phyloP scores from a whole-genome alignment of 2,888 invertebrate genomes.

The Enoplolaimus lenunculus region DNA sequence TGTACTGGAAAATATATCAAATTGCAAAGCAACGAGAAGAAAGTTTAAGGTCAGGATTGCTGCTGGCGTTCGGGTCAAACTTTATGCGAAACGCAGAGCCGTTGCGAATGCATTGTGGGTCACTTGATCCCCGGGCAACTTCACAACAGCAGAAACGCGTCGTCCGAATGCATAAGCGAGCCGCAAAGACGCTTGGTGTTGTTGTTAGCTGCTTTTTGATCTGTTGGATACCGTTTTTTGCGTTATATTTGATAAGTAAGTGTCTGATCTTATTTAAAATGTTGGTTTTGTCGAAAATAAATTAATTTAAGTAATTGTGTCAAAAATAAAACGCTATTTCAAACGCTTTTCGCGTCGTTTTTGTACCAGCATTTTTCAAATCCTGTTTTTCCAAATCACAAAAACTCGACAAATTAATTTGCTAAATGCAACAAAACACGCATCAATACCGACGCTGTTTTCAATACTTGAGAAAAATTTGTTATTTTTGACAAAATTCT shows the following conservation, averaged over 20 bases:
- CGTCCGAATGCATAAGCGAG: conserved; percentile 45
- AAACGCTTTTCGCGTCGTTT: no score
- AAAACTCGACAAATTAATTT: no score
- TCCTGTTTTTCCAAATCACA: no score
- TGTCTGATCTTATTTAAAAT: conserved; percentile 29
- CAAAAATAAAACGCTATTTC: no score
- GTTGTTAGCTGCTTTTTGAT: conserved; percentile 51
- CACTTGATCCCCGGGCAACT: no score
- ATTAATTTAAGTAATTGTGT: no score
- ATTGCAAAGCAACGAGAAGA: conserved; percentile 12
- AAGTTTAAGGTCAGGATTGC: background rate
- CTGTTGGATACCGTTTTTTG: conserved; percentile 52
- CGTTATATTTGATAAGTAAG: conserved; percentile 49
- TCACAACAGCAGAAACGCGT: conserved; percentile 40
- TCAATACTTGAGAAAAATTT: no score
- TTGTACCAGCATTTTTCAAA: no score
- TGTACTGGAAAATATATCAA: conserved; percentile 15
- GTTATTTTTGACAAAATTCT: no score
- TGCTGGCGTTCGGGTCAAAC: conserved; percentile 4
- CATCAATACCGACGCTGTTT: no score
- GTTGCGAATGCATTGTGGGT: conserved; percentile 7
- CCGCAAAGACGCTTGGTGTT: conserved; percentile 50
- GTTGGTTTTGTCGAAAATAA: no score
- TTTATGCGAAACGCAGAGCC: background rate
- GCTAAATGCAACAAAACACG: no score